Base-by-base conservation (phyloP, 1,140 invertebrate genomes). In the Belonocnema kinseyi region DNA sequence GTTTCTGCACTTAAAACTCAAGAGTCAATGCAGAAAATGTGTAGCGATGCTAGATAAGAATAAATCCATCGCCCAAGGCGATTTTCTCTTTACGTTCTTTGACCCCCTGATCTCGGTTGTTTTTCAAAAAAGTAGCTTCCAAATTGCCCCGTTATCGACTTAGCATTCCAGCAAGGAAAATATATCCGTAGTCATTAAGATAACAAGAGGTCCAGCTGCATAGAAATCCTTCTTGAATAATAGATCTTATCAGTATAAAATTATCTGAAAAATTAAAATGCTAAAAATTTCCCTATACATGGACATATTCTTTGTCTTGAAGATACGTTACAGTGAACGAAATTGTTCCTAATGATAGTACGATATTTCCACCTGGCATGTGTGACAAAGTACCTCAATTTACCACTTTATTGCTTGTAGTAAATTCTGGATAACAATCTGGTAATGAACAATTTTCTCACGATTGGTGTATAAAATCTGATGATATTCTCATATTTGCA, bases 351-450 rank as follows among this genome's bases (percentile, higher is more conserved):
- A 66, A 66, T 66, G 61, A 16, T 66, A n/a, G 14, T 66, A 66
- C 19, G 16, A 66, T 66, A 66, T 46, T 33, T 16, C 16, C 33
- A 66, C 3, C 5, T 66, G 61, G 61, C 61, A 66, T 66, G 40
- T 11, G 40, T 66, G 33, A 66, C 26, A 66, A 66, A 66, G 33
- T 66, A 66, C 61, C 14, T 33, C 61, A 66, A 66, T 66, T 66
- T 66, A 16, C 61, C 26, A 14, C 61, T 66, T 66, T 66, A 66
- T 40, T 66, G 13, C 6, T 26, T 40, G 40, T 16, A 40, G 61
- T 66, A 66, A 66, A 66, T 66, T 66, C 16, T 66, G 46, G 61
- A 66, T 66, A 66, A 66, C 61, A 26, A 66, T 66, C 61, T 66
- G 33, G 33, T 33, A 66, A 66, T 40, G 61, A 33, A 66, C 58